phyloP scores from a whole-genome alignment of 2,113 vertebrate genomes.

The Lamprologus lemairii region DNA sequence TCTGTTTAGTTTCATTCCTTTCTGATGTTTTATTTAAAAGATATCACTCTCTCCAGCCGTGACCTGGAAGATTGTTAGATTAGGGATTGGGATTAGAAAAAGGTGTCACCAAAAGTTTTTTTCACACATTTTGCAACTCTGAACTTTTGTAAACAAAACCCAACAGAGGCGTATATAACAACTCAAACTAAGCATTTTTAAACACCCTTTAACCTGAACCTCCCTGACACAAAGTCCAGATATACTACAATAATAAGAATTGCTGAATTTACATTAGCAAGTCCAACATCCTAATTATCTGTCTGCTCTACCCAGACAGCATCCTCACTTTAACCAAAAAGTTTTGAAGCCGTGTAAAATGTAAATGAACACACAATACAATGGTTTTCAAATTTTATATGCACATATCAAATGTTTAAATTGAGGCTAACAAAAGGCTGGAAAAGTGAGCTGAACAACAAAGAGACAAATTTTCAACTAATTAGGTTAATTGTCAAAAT shows the following conservation, averaged over 20 bases:
- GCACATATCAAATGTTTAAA: neutral
- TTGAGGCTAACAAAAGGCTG: neutral
- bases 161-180: neutral
- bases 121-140: neutral
- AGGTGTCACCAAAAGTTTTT: neutral
- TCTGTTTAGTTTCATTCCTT: conserved; percentile 14
- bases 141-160: neutral
- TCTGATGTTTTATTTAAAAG: neutral
- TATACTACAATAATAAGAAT: neutral
- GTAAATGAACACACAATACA: neutral
- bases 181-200: neutral
- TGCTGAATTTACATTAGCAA: neutral
- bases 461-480: neutral
- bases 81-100: neutral
- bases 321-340: neutral
- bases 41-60: neutral
- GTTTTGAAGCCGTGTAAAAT: neutral
- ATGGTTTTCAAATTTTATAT: neutral
- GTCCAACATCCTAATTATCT: neutral
- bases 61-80: neutral
- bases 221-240: neutral
- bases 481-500: neutral
- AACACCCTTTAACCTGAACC: neutral
- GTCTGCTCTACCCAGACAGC: neutral
- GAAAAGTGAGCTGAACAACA: rapidly evolving